Evolutionary conservation across 1,140 invertebrate genomes (phyloP), one percentile per base, ranked within the genome.

Genomic region (Drosophila hydei): DNA sequence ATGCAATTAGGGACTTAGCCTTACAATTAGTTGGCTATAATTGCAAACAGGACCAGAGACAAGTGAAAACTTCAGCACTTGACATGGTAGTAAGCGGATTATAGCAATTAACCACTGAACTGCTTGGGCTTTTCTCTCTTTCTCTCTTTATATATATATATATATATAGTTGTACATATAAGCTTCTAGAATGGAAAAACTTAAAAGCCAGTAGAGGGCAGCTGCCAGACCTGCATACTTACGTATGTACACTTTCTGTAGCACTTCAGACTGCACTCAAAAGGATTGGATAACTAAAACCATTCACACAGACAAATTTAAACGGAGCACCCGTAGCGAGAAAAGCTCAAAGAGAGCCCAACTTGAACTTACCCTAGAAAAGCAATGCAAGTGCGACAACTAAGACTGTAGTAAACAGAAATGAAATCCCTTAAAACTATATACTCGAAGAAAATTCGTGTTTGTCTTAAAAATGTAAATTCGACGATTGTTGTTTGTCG

Each of bases 31-130:
- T 61, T 61, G 56, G 63, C 48, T 60, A 45, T 72, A 72, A 68
- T 72, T 68, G 70, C 63, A 72, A 38, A 11, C 48, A 30, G 38
- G 9, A 16, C 19, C 43, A 45, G 52, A 42, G 69, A 65, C 52
- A 52, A 21, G 48, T 14, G 42, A 48, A 58, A 65, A 56, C 62
- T 65, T 45, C 56, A 45, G 60, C 65, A 54, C 64, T 62, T 61
- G 51, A 56, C 51, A 63, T 60, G 48, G 55, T 72, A 64, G 59
- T 81, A 85, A 87, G 81, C 77, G 77, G 70, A 70, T 87, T 88
- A 75, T 14, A 81, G 63, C 83, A 78, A 87, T 78, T 85, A 85
- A 63, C 64, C 58, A 48, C 42, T 50, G 51, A 45, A 50, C 36
- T 56, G 18, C 50, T 56, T 40, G 23, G 18, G 50, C 43, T 50